phyloP scores from a whole-genome alignment of 2,797 vertebrate species.

The Chelon auratus region DNA sequence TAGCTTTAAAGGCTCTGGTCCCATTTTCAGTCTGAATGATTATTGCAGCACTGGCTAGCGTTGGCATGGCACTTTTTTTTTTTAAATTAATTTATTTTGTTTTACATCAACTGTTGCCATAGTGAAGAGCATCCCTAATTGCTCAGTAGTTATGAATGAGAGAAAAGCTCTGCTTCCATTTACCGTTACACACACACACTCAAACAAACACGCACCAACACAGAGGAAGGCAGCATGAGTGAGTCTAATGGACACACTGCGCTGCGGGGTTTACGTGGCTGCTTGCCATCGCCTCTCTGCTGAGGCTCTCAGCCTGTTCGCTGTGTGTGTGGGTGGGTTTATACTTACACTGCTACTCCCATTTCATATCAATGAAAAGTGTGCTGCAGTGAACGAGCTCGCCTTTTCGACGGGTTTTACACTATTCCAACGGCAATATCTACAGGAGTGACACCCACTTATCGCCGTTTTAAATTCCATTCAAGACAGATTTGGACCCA shows the following conservation, averaged over 20 bases:
- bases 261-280: slow-evolving; percentile 81
- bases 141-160: slow-evolving; percentile 69
- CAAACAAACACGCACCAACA: slow-evolving; percentile 55
- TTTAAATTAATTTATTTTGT: background rate
- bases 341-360: slow-evolving; percentile 52
- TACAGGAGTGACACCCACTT: slow-evolving; percentile 30
- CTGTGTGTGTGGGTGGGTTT: slow-evolving; percentile 68
- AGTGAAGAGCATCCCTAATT: slow-evolving; percentile 58
- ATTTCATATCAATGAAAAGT: slow-evolving; percentile 66
- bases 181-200: slow-evolving; percentile 53
- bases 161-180: slow-evolving; percentile 46
- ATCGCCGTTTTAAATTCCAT: slow-evolving; percentile 26
- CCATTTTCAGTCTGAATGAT: slow-evolving; percentile 32
- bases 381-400: slow-evolving; percentile 43
- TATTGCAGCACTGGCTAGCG: slow-evolving; percentile 50
- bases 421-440: background rate
- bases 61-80: slow-evolving; percentile 10
- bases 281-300: slow-evolving; percentile 64
- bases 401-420: slow-evolving; percentile 35
- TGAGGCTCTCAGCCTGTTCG: slow-evolving; percentile 55
- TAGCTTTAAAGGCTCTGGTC: slow-evolving; percentile 44
- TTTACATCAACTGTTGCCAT: slow-evolving; percentile 57
- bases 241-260: slow-evolving; percentile 64
- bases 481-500: background rate
- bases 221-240: slow-evolving; percentile 46